These are phyloP conservation scores for Orthosia cruda DNA, from an alignment of 2,888 invertebrate species.

Conservation along the genomic window DNA sequence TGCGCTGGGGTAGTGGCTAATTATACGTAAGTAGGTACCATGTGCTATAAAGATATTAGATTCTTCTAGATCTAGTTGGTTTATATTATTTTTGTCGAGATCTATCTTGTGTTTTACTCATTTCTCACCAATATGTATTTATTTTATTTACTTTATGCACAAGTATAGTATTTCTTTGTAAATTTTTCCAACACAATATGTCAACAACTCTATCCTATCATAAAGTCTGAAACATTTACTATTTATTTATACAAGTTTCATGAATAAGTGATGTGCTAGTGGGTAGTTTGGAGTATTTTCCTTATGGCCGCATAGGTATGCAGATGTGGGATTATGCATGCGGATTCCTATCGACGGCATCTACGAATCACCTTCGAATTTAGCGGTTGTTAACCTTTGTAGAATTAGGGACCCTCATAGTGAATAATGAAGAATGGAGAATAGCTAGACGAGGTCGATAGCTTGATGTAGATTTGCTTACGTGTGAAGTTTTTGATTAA, in stretches of 20 bases:
- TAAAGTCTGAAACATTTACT: conserved; percentile 23
- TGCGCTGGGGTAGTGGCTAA: too few relatives aligned
- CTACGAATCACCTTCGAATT: conserved; percentile 84
- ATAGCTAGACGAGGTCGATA: neutral
- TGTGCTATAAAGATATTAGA: too few relatives aligned
- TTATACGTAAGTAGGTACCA: too few relatives aligned
- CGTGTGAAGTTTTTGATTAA: neutral
- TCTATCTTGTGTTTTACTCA: neutral
- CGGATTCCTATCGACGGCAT: conserved; percentile 71
- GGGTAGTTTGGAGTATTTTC: conserved; percentile 58
- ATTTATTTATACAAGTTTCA: conserved; percentile 52
- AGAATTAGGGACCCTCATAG: conserved; percentile 3
- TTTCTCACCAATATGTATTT: neutral
- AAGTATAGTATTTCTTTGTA: neutral
- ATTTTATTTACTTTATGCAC: too few relatives aligned
- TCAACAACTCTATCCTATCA: neutral
- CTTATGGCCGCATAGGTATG: conserved; percentile 46
- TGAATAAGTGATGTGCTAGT: conserved; percentile 53
- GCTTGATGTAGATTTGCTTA: neutral
- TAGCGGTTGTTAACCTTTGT: conserved; percentile 69
- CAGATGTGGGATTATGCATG: conserved; percentile 73
- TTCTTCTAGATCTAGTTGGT: too few relatives aligned
- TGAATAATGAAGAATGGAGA: conserved; percentile 5
- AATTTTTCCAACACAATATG: conserved; percentile 16
- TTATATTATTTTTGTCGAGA: too few relatives aligned